phyloP scores from a whole-genome alignment of 2,888 invertebrate species.

The Nymphalis polychloros region DNA sequence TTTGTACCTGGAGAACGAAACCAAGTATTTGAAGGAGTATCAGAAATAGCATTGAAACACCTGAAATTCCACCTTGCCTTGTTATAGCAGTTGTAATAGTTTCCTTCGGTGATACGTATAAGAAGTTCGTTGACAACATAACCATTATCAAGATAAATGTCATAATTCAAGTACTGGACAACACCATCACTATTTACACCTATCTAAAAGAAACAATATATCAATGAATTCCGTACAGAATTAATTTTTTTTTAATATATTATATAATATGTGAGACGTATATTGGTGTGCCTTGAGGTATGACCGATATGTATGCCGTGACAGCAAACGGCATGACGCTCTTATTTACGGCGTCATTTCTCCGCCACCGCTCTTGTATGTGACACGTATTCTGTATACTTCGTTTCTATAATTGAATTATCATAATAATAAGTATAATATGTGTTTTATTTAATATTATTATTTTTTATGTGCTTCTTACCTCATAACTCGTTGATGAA shows the following conservation, averaged over 20 bases:
- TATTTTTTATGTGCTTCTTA: constrained; percentile 43
- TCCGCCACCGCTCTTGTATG: no score
- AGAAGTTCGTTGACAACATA: constrained; percentile 53
- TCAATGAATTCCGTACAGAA: no score
- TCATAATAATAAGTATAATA: background rate
- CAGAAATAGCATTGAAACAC: constrained; percentile 51
- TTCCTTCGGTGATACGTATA: constrained; percentile 31
- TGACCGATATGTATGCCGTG: no score
- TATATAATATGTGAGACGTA: no score
- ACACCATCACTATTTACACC: constrained; percentile 65
- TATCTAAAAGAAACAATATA: constrained; percentile 42
- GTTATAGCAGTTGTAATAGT: constrained; percentile 52
- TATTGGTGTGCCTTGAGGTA: no score
- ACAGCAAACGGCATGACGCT: no score
- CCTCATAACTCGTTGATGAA: constrained; percentile 84
- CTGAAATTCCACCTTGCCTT: constrained; percentile 51
- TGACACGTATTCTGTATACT: no score
- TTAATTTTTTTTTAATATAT: no score
- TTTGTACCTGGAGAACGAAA: constrained; percentile 56
- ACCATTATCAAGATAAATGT: constrained; percentile 75
- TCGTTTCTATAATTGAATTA: background rate
- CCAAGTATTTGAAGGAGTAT: constrained; percentile 58
- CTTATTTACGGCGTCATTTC: no score
- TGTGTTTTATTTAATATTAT: no score
- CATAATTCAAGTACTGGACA: constrained; percentile 76